Evolutionary conservation across 1,140 invertebrate genomes (phyloP), one percentile per base, ranked within the genome.

Genomic region (Habropoda laboriosa): DNA sequence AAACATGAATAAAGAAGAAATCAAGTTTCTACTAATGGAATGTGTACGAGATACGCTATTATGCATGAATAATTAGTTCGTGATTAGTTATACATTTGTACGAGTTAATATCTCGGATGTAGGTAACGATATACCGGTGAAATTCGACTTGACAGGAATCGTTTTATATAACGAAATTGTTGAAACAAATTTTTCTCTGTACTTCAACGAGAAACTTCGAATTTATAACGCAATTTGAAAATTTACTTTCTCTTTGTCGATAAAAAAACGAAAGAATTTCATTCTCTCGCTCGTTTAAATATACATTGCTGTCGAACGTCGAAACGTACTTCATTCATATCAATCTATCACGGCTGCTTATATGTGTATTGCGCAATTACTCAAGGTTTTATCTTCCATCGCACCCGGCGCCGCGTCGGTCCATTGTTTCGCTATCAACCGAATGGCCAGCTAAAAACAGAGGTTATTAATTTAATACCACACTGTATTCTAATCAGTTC

Each of bases 351-450:
- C 35, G 42, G 27, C 27, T 57, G 35, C 27, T 49, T 61, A 70
- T 60, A 45, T 27, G n/a, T n/a, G n/a, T n/a, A 18, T 32, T 49
- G 55, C 55, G 40, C 40, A 71, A 77, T 71, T 71, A 71, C 42
- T 71, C 45, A 71, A 60, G 24, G 67, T 60, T 71, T 78, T 71
- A 78, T 78, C 67, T 45, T 32, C 13, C 55, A 30, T 49, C n/a
- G n/a, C 24, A 57, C 8, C 16, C 18, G 12, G 32, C 8, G 3
- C 18, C 12, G 0, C 40, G 32, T 24, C 13, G n/a, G 24, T 16
- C 51, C 7, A 77, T 77, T 77, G 67, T 71, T 60, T 60, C 16
- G 55, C 38, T 60, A 71, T 77, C 42, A 58, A 70, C 16, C 3
- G 2, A 42, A 77, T 58, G 4, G 18, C 40, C 16, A 27, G 40